Evolutionary conservation across 2,888 invertebrate species (phyloP).

Genomic region (Melinaea marsaeus): DNA sequence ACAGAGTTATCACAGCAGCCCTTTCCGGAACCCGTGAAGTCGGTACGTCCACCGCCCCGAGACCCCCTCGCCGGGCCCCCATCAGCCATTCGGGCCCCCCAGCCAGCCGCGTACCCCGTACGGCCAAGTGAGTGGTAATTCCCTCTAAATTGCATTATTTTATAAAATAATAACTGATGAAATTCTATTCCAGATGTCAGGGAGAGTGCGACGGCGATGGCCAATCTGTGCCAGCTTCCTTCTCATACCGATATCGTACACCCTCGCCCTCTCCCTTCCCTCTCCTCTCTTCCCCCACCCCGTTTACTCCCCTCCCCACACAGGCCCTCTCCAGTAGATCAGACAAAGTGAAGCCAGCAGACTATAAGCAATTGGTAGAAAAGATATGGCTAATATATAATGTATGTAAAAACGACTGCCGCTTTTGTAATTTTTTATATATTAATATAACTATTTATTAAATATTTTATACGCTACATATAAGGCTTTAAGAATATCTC

Average conservation of each 20-base stretch:
- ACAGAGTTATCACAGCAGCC: slow-evolving; percentile 50
- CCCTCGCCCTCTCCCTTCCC: slow-evolving; percentile 19
- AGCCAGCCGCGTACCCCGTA: slow-evolving; percentile 52
- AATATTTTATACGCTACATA: too few relatives aligned
- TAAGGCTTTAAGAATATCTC: too few relatives aligned
- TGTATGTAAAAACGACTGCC: too few relatives aligned
- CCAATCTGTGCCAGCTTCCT: slow-evolving; percentile 56
- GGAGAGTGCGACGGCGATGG: slow-evolving; percentile 65
- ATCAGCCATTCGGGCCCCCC: slow-evolving; percentile 37
- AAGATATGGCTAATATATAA: too few relatives aligned
- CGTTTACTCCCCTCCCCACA: slow-evolving; percentile 34
- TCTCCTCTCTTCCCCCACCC: slow-evolving; percentile 57
- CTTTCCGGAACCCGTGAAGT: slow-evolving; percentile 39
- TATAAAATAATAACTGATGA: neutral
- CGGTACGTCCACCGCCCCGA: slow-evolving; percentile 38
- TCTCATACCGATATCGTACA: slow-evolving; percentile 36
- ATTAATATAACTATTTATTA: too few relatives aligned
- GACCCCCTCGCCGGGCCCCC: slow-evolving; percentile 39
- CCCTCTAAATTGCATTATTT: neutral
- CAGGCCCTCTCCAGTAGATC: too few relatives aligned
- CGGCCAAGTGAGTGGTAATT: slow-evolving; percentile 51
- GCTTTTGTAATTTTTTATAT: too few relatives aligned
- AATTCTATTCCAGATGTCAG: slow-evolving; percentile 52
- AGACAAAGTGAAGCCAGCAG: too few relatives aligned
- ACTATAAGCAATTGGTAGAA: too few relatives aligned